phyloP scores from a whole-genome alignment of 1,140 invertebrate genomes.

The Drosophila teissieri region DNA sequence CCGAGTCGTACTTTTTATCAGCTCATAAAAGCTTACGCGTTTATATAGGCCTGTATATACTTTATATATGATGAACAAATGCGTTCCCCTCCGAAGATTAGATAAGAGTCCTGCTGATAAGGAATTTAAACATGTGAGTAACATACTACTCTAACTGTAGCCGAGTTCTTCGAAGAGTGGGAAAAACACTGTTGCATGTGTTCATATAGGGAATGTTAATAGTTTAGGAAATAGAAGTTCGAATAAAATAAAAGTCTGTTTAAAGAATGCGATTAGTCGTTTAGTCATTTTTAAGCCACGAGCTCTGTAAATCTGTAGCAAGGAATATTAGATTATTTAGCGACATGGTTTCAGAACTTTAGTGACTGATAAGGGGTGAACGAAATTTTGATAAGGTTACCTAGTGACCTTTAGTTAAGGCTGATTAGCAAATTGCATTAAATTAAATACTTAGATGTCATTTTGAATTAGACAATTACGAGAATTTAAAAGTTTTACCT shows the following conservation, averaged over 20 bases:
- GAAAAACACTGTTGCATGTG: constrained; percentile 23
- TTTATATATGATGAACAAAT: constrained; percentile 40
- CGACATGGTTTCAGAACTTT: constrained; percentile 5
- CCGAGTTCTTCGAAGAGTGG: too few relatives aligned
- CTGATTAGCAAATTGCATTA: constrained; percentile 13
- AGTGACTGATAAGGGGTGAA: constrained; percentile 13
- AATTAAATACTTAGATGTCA: background rate
- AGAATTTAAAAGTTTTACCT: background rate
- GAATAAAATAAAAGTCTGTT: too few relatives aligned
- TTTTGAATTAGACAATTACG: background rate
- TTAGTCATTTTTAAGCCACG: too few relatives aligned
- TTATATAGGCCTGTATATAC: constrained; percentile 25
- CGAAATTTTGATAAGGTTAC: constrained; percentile 40
- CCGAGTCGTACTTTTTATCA: constrained; percentile 20
- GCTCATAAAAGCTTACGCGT: constrained; percentile 19
- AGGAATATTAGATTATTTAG: background rate
- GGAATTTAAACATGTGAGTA: constrained; percentile 30
- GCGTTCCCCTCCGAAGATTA: constrained; percentile 35
- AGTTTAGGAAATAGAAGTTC: too few relatives aligned
- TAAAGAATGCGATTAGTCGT: too few relatives aligned
- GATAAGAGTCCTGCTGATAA: constrained; percentile 33
- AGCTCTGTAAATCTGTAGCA: too few relatives aligned
- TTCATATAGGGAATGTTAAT: background rate
- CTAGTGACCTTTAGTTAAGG: constrained; percentile 13
- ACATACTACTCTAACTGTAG: constrained; percentile 9